Evolutionary conservation across 2,888 invertebrate species (phyloP).

Genomic region (Leptinotarsa juncta): DNA sequence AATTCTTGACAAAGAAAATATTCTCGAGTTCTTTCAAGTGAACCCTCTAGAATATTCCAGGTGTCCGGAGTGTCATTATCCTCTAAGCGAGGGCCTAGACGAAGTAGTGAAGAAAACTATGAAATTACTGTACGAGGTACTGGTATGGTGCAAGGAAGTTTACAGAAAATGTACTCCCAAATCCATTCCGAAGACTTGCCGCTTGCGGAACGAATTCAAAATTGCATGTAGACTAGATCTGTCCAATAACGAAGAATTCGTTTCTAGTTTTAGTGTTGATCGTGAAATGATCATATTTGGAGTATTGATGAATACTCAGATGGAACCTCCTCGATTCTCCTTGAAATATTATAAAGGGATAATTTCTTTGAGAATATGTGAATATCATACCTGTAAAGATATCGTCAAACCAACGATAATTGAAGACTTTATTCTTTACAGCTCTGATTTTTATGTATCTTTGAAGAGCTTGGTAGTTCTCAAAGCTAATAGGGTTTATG

Average conservation of each 20-base stretch:
- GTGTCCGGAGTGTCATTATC: conserved; percentile 42
- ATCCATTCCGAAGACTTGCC: conserved; percentile 38
- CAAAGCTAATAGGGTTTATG: conserved; percentile 53
- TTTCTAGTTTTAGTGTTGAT: conserved; percentile 47
- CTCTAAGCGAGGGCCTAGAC: conserved; percentile 42
- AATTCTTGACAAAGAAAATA: conserved; percentile 46
- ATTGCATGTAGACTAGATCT: conserved; percentile 52
- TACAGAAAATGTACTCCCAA: conserved; percentile 25
- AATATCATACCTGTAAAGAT: conserved; percentile 37
- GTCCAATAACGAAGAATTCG: conserved; percentile 44
- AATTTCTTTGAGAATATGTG: conserved; percentile 45
- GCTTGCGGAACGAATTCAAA: conserved; percentile 50
- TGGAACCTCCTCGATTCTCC: conserved; percentile 39
- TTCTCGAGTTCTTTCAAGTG: conserved; percentile 48
- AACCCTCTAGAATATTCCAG: conserved; percentile 39
- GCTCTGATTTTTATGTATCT: conserved; percentile 49
- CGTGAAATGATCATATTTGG: conserved; percentile 51
- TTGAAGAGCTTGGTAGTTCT: conserved; percentile 51
- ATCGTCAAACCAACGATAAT: conserved; percentile 47
- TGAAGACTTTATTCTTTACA: conserved; percentile 45
- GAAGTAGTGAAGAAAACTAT: conserved; percentile 44
- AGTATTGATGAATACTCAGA: conserved; percentile 49
- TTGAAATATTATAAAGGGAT: conserved; percentile 43
- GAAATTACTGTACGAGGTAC: conserved; percentile 37
- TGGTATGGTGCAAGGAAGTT: conserved; percentile 37